phyloP scores from a whole-genome alignment of 2,797 vertebrate genomes.

The Phylloscopus collybita region DNA sequence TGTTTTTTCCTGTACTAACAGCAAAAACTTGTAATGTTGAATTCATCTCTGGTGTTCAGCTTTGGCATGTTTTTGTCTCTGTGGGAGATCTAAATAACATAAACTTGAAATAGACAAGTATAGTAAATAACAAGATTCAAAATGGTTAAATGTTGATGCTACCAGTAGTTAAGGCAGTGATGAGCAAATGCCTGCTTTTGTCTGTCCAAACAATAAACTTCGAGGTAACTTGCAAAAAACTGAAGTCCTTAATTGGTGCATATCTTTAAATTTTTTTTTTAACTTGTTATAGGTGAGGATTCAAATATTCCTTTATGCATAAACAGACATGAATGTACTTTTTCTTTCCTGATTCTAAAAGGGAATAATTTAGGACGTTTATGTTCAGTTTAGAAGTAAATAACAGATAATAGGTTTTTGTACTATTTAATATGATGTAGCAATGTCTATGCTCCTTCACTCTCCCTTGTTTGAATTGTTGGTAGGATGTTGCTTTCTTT shows the following conservation, averaged over 20 bases:
- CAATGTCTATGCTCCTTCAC: not conserved
- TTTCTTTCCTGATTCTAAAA: not conserved
- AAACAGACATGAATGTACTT: not conserved
- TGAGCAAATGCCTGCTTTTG: not conserved
- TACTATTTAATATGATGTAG: not conserved
- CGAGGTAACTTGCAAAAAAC: not conserved
- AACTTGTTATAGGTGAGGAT: not conserved
- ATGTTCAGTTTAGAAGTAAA: not conserved
- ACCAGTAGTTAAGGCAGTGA: not conserved
- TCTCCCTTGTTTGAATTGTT: not conserved
- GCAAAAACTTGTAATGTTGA: not conserved
- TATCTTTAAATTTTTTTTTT: not conserved
- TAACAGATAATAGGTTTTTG: not conserved
- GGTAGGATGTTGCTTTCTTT: not conserved
- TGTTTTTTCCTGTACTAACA: not conserved
- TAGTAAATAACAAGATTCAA: not conserved
- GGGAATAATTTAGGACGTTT: not conserved
- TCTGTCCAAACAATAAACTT: not conserved
- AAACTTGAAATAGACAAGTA: not conserved
- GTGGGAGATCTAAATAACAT: not conserved
- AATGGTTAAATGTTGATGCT: not conserved
- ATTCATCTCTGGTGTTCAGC: not conserved
- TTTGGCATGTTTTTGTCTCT: not conserved
- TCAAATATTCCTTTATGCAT: not conserved
- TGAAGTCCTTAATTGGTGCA: not conserved